Evolutionary conservation across 2,797 vertebrate genomes (phyloP).

Genomic region (Linurgus olivaceus): DNA sequence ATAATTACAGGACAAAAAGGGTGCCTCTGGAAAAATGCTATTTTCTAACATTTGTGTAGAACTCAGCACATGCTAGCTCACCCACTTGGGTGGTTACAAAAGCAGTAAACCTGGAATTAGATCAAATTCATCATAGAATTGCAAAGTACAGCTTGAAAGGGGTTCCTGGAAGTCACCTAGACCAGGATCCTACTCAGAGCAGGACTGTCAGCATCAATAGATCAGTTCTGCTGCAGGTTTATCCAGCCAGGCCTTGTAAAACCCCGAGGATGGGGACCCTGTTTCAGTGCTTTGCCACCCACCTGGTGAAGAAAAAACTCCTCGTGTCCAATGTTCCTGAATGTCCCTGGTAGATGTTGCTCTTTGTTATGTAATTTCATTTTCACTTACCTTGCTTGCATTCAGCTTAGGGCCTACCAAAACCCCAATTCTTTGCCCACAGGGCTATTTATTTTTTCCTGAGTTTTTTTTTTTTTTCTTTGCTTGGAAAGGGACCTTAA

Average conservation of each 20-base stretch:
- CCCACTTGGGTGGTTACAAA: background rate
- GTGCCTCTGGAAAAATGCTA: background rate
- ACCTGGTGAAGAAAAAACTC: background rate
- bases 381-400: background rate
- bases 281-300: background rate
- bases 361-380: background rate
- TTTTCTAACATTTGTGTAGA: background rate
- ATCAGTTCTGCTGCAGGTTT: background rate
- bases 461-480: background rate
- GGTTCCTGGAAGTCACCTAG: background rate
- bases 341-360: background rate
- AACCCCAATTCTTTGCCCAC: background rate
- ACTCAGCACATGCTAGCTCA: background rate
- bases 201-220: background rate
- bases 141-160: background rate
- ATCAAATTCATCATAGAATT: background rate
- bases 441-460: background rate
- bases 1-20: background rate
- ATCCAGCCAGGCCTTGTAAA: background rate
- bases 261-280: background rate
- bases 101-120: background rate
- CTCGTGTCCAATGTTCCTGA: background rate
- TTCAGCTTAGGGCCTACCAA: background rate
- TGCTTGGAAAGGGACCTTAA: background rate
- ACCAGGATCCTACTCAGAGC: background rate